A percentile compares a stretch with the other conserved stretches of the same genome.
phyloP scores from a whole-genome alignment of 2,888 invertebrate species.

The Dicycla oo region DNA sequence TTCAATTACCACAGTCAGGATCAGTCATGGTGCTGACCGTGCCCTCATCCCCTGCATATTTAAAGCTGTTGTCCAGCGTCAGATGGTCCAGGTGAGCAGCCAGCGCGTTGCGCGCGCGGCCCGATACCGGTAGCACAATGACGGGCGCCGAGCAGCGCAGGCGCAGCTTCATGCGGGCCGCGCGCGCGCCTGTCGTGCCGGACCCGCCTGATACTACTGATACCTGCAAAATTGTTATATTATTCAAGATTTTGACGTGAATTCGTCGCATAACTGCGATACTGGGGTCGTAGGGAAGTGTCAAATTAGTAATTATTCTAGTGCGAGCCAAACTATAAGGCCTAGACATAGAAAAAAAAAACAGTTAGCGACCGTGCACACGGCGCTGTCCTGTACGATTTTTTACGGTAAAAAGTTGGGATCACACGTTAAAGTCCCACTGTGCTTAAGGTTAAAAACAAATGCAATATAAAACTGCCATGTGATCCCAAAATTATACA shows the following conservation, averaged over 20 bases:
- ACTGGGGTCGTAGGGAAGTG: background rate
- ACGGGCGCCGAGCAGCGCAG: slow-evolving; percentile 93
- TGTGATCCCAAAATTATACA: background rate
- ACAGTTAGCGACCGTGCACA: background rate
- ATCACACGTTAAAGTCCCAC: background rate
- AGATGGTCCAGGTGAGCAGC: slow-evolving; percentile 95
- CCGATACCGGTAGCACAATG: slow-evolving; percentile 96
- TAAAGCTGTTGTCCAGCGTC: slow-evolving; percentile 94
- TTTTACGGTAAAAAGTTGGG: background rate
- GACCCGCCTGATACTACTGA: slow-evolving; percentile 53
- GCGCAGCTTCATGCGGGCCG: slow-evolving; percentile 81
- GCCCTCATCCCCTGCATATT: slow-evolving; percentile 89
- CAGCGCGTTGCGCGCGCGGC: slow-evolving; percentile 94
- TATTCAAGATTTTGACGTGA: background rate
- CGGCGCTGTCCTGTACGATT: background rate
- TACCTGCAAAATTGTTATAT: slow-evolving; percentile 45
- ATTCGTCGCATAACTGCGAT: background rate
- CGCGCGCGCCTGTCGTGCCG: slow-evolving; percentile 68
- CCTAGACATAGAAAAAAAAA: background rate
- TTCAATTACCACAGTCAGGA: slow-evolving; percentile 74
- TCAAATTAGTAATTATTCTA: background rate
- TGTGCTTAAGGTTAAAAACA: background rate
- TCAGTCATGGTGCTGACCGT: slow-evolving; percentile 87
- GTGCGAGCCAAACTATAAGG: background rate
- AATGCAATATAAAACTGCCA: background rate